Evolutionary conservation across 2,888 invertebrate species (phyloP), one percentile per base, ranked within the genome.

Genomic region (Arctia plantaginis): DNA sequence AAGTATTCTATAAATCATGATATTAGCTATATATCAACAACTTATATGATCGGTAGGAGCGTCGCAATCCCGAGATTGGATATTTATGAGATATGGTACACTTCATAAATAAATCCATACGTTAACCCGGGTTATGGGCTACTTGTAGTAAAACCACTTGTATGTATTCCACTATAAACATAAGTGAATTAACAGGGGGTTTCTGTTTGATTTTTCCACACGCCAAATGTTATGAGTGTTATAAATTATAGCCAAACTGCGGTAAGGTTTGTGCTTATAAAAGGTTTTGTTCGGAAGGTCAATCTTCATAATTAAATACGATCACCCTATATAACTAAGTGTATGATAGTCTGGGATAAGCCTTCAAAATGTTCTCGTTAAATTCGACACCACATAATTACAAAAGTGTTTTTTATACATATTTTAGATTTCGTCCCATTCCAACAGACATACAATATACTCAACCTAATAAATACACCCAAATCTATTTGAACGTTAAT

Each of bases 101-200:
- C 84, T 91, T 93, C 91, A 93, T 93, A 93, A 93, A 93, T 93
- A 93, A 93, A 93, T 91, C 91, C 86, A 89, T 86, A 88, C 85
- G 80, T 81, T 83, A 81, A 80, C 82, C 81, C 20, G 74, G 82
- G 82, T 84, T 88, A 86, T 86, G 85, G 86, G 84, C 80, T 75
- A 59, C 55, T 55, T 78, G 77, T 78, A 79, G 39, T 78, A 74
- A 77, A 74, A 79, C 74, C 27, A 69, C 77, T 71, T 70, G 74
- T 78, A 62, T 66, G 69, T 33, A 51, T 65, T 62, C n/a, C 62
- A 44, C 35, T 77, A 78, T 74, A 79, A 76, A 80, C 74, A 76
- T 76, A 74, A 80, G 79, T 66, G 71, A 79, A 70, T 77, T 66
- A 62, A 74, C 66, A 23, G 12, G 65, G 64, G 67, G 44, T 10